Evolutionary conservation across 2,113 vertebrate genomes (phyloP), one percentile per base, ranked within the genome.

Genomic region (Colistium nudipinnis): DNA sequence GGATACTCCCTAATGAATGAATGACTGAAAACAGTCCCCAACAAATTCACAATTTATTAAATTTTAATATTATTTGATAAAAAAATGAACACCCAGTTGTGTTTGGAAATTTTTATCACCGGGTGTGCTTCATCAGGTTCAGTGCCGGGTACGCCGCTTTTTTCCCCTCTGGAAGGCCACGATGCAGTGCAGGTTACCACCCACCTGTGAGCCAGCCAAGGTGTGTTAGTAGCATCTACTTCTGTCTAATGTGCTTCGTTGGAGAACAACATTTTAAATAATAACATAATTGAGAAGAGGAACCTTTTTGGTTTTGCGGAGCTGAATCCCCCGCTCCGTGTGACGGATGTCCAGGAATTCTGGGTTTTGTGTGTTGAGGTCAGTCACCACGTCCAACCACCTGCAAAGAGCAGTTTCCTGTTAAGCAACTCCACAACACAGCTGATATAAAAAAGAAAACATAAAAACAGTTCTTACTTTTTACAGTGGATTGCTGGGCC

Each of bases 401-500:
- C 98, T 99, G 59, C 17, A 70, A 47, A 67, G 19, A 84, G 13
- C 13, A 10, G 51, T 19, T 17, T 19, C n/a, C n/a, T 31, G 7
- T n/a, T n/a, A n/a, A n/a, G n/a, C 44, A 13, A 38, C 22, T 45
- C 9, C 20, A 10, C 35, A 24, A 30, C 6, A 44, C 17, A 0
- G 6, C 7, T 0, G 1, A 61, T 6, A 0, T 6, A 27, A 41
- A n/a, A n/a, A n/a, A 33, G n/a, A 43, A 7, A 3, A 7, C n/a
- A 55, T 6, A 30, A 3, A n/a, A 31, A 36, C 57, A 2, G 51
- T 22, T 16, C 86, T 70, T 91, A 99, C 98, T 95, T 98, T 95
- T 99, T 99, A 90, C 98, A 99, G 87, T 99, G 98, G 84, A 99
- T 99, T 17, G 96, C 94, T 17, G 98, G 95, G 77, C 99, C 96